Evolutionary conservation across 1,140 invertebrate genomes (phyloP), one percentile per base, ranked within the genome.

Genomic region (Caerostris extrusa): DNA sequence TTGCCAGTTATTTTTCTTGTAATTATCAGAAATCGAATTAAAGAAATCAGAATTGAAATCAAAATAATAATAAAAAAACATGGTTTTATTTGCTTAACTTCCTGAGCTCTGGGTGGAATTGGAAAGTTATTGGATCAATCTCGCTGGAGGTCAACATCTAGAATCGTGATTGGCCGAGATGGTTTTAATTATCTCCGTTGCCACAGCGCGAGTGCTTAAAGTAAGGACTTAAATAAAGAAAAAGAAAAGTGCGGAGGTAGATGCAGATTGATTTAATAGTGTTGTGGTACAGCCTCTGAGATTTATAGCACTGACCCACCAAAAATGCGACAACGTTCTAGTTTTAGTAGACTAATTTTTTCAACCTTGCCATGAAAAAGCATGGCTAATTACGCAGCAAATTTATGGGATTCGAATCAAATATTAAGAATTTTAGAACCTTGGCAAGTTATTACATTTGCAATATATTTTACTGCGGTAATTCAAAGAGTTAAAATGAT

Each of bases 1-100:
- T 89, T 89, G 87, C 56, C 53, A 89, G 87, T 89, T 89, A 89
- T 89, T 89, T n/a, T 89, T 89, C 61, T 56, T 89, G 87, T 89
- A 89, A 89, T 89, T 89, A 89, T 89, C 14, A 61, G 53, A 89
- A 89, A 89, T 89, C 87, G 10, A 89, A 89, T 89, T 89, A 89
- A 56, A 69, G 87, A 69, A 89, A 89, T n/a, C n/a, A 69, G n/a
- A 89, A 34, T 34, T 34, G 34, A 34, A 34, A 34, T 34, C 34
- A 34, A 14, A 17, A 89, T 53, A 69, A 50, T 14, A 14, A 53
- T 17, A 67, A 67, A 67, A 67, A 67, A 67, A 17, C 19, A 10
- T 53, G 5, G 19, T 77, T 77, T 12, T 77, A 7, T 77, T 77
- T 77, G 8, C 10, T 50, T 8, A 34, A 12, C 69, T 50, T 77